Conservation (phyloP, 1,140 invertebrate genomes). For the Rhagoletis pomonella region DNA sequence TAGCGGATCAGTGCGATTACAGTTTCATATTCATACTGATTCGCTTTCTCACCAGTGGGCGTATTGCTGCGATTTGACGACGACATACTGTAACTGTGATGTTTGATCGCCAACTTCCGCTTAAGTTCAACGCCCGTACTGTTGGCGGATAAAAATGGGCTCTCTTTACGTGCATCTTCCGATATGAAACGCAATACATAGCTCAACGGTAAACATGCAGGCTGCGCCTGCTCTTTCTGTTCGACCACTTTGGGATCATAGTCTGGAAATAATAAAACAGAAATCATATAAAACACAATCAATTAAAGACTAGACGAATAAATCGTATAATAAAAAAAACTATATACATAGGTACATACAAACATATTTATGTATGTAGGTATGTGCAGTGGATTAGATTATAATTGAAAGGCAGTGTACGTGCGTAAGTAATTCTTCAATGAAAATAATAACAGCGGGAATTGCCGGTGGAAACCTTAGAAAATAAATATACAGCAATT, state of each 20-base stretch:
- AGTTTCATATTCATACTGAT: constrained; percentile 9
- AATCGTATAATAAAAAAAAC: neutral
- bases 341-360: neutral
- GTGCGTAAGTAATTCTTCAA: too few species aligned
- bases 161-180: constrained; percentile 79
- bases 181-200: constrained; percentile 85
- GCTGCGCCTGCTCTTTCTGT: constrained; percentile 84
- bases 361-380: too few species aligned
- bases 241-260: constrained; percentile 84
- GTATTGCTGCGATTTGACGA: constrained; percentile 78
- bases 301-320: neutral
- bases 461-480: too few species aligned
- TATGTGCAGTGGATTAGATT: too few species aligned
- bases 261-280: constrained; percentile 76
- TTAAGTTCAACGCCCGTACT: constrained; percentile 71
- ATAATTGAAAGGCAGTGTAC: too few species aligned
- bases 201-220: constrained; percentile 83
- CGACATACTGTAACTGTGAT: constrained; percentile 74
- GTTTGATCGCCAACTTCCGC: constrained; percentile 77
- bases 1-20: constrained; percentile 4
- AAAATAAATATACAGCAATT: too few species aligned
- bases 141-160: constrained; percentile 71
- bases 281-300: neutral
- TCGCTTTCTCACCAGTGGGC: constrained; percentile 76
- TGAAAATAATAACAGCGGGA: too few species aligned